These are phyloP conservation scores for Smutsia gigantea DNA, from an alignment of 2,797 vertebrate genomes.

Conservation along the genomic window DNA sequence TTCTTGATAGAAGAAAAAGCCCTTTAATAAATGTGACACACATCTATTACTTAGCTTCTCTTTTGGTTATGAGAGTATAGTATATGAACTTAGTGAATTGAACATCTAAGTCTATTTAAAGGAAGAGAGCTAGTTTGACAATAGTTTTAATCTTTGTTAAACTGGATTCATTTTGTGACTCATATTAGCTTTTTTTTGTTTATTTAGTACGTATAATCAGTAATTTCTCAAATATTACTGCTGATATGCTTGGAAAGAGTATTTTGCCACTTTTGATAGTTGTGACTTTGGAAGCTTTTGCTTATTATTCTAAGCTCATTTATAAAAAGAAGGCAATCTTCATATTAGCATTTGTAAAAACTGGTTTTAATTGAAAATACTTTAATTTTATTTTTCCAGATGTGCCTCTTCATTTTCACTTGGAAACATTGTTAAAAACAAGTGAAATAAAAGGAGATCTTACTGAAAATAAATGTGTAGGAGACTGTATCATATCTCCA, in stretches of 20 bases:
- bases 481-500: slow-evolving; percentile 80
- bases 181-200: background rate
- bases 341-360: slow-evolving; percentile 16
- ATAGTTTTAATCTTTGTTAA: slow-evolving; percentile 46
- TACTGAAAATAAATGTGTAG: slow-evolving; percentile 82
- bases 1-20: background rate
- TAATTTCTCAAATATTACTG: slow-evolving; percentile 31
- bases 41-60: background rate
- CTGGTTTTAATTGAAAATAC: background rate
- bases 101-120: slow-evolving; percentile 3
- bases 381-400: slow-evolving; percentile 83
- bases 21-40: background rate
- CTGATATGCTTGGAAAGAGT: background rate
- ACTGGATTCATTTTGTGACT: background rate
- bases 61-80: background rate
- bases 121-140: slow-evolving; percentile 25
- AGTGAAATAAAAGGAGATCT: slow-evolving; percentile 88
- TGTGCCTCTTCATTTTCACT: slow-evolving; percentile 85
- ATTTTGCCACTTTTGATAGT: slow-evolving; percentile 1
- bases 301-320: slow-evolving; percentile 37
- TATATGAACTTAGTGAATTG: background rate
- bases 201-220: background rate
- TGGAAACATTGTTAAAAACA: slow-evolving; percentile 86
- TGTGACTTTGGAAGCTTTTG: background rate
- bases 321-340: slow-evolving; percentile 21